Conservation (phyloP, 2,797 vertebrate species). For the Coendou prehensilis region DNA sequence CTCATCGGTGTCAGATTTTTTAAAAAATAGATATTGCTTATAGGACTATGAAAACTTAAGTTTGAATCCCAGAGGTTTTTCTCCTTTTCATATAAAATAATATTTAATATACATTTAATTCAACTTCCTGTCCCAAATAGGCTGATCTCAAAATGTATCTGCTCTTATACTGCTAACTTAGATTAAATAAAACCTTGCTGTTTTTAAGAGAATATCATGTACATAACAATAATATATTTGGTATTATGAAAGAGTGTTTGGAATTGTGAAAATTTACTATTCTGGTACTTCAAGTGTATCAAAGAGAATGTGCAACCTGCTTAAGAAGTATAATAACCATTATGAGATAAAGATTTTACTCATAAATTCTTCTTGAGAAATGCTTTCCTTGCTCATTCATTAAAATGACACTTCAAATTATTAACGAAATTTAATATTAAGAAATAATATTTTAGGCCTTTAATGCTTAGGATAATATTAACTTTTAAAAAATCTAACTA, state of each 20-base stretch:
- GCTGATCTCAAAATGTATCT: background rate
- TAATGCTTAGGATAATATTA: background rate
- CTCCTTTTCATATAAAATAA: background rate
- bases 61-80: background rate
- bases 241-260: background rate
- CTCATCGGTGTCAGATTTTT: constrained; percentile 6
- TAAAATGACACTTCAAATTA: constrained; percentile 53
- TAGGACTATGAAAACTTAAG: background rate
- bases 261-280: background rate
- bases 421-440: constrained; percentile 33
- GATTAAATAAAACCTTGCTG: background rate
- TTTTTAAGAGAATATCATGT: background rate
- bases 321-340: background rate
- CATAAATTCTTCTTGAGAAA: background rate
- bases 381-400: constrained; percentile 36
- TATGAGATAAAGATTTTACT: background rate
- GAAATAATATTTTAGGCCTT: background rate
- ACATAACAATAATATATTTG: background rate
- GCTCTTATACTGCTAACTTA: background rate
- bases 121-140: background rate
- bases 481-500: background rate
- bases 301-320: background rate
- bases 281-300: background rate
- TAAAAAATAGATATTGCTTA: background rate
- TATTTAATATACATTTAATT: constrained; percentile 12